A percentile compares a stretch with the other conserved stretches of the same genome.
Evolutionary conservation across 2,113 vertebrate species (phyloP).

Genomic region (Pterocles burchelli): DNA sequence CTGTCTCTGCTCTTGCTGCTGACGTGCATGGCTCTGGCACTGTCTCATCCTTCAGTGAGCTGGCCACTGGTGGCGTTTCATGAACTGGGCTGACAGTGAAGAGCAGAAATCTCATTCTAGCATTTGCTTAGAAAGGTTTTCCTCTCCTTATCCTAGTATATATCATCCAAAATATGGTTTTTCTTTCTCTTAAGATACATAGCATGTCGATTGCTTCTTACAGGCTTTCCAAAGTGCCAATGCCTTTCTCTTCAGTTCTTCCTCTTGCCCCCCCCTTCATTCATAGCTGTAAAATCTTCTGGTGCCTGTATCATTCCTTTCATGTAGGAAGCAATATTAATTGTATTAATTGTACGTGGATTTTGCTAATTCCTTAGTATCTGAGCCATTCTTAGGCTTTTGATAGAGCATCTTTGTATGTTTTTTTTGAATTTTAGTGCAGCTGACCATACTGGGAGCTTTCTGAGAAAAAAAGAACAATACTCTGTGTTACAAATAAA

Average conservation of each 20-base stretch:
- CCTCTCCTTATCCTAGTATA: neutral
- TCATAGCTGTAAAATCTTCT: neutral
- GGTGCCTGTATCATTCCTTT: neutral
- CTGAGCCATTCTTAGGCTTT: neutral
- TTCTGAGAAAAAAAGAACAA: neutral
- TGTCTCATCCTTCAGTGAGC: neutral
- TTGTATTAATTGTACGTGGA: neutral
- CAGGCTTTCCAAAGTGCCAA: neutral
- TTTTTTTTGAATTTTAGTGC: neutral
- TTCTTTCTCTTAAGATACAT: neutral
- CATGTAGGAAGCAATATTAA: neutral
- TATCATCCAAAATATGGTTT: neutral
- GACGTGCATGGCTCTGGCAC: fast-evolving
- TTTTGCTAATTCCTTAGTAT: neutral
- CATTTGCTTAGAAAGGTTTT: neutral
- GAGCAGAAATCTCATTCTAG: neutral
- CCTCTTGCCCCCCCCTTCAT: neutral
- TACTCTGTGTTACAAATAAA: neutral
- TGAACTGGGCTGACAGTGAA: neutral
- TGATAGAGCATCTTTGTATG: neutral
- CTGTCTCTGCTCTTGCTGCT: neutral
- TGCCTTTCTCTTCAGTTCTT: neutral
- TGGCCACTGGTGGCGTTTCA: neutral
- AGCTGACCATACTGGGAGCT: neutral
- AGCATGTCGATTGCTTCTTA: neutral